A percentile compares a stretch with the other conserved stretches of the same genome.
These are phyloP conservation scores for Drosophila auraria DNA, from an alignment of 1,140 invertebrate genomes.

Conservation along the genomic window DNA sequence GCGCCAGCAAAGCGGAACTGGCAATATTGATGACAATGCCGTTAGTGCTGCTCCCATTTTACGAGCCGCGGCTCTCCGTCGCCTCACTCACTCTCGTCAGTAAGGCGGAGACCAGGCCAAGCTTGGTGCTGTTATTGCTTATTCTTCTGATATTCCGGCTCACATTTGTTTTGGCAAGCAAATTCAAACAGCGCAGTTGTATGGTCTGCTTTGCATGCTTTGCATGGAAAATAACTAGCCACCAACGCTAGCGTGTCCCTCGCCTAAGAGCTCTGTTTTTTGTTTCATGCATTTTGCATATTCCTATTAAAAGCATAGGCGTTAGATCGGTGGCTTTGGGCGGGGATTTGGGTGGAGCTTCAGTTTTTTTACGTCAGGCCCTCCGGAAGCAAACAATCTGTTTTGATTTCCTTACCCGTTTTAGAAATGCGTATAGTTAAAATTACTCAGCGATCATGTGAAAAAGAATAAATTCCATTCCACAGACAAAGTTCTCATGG, in stretches of 20 bases:
- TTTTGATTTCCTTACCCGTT: conserved; percentile 5
- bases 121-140: conserved; percentile 1
- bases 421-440: conserved; percentile 9
- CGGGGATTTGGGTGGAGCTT: conserved; percentile 3
- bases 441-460: conserved; percentile 24
- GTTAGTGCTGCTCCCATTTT: conserved; percentile 71
- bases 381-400: conserved; percentile 30
- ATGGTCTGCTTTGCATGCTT: conserved; percentile 53
- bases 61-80: conserved; percentile 29
- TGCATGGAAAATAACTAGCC: conserved; percentile 58
- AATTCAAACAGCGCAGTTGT: conserved; percentile 17
- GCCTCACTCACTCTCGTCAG: neutral
- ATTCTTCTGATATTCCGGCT: neutral
- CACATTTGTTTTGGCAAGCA: neutral
- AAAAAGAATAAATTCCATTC: conserved; percentile 22
- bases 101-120: neutral
- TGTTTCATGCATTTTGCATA: conserved; percentile 42
- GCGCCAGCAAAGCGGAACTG: conserved; percentile 77
- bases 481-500: conserved; percentile 85
- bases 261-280: neutral
- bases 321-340: conserved; percentile 14
- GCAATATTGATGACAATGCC: conserved; percentile 68
- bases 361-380: conserved; percentile 17
- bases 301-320: conserved; percentile 52
- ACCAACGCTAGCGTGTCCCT: conserved; percentile 31